Evolutionary conservation across 2,113 vertebrate species (phyloP), one percentile per base, ranked within the genome.

Genomic region (Leiothrix lutea): DNA sequence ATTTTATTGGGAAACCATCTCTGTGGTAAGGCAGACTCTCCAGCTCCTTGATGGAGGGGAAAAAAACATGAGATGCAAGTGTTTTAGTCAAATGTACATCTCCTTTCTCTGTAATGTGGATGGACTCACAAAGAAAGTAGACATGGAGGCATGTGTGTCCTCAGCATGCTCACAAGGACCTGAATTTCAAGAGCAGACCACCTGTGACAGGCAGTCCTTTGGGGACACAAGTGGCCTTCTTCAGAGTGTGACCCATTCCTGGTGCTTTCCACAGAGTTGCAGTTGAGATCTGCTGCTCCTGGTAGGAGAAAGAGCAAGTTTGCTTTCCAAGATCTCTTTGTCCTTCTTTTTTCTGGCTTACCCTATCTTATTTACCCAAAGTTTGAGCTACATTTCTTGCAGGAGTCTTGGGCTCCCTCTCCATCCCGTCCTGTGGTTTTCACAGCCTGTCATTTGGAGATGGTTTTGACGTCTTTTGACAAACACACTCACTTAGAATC

Each of bases 1-100:
- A 83, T 88, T 88, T 94, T 94, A 78, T 87, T 95, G 87, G 70
- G 67, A 93, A 96, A 56, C 80, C 65, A 51, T 95, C 79, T 86
- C 75, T 83, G 77, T 84, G 80, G 88, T 75, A 89, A 91, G 64
- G 36, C 78, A 62, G 62, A 10, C 71, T 88, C 74, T 80, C 51
- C 67, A 70, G 60, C 78, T 92, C 78, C 71, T 78, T 88, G 84
- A 38, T 80, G 75, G 33, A 77, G 56, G 17, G 5, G 12, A 10
- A 86, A 29, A 0, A 48, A 24, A 45, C 12, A 7, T 6, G 4
- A 83, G 22, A 48, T 47, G 35, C 14, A 40, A 80, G 60, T 73
- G 50, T 77, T 88, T 72, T 31, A 90, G 50, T 42, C 36, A 78
- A 58, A 88, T 69, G 65, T 92, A 51, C 44, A 62, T n/a, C 14